These are phyloP conservation scores for Gymnarchus niloticus DNA, from an alignment of 2,113 vertebrate genomes.

Conservation along the genomic window DNA sequence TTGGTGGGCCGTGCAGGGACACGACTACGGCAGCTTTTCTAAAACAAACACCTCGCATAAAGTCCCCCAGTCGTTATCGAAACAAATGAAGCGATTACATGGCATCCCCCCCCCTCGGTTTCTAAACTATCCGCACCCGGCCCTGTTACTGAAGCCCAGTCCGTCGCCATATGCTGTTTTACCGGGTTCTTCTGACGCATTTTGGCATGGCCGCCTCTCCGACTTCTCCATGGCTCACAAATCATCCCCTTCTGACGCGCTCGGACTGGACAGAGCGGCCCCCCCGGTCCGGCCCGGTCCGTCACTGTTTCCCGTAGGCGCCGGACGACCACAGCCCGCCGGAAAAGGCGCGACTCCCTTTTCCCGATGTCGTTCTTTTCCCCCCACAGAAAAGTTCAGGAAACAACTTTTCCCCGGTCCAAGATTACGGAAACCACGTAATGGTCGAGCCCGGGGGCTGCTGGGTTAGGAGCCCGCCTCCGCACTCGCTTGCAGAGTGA, in stretches of 20 bases:
- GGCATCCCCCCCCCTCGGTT: background rate
- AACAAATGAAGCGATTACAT: background rate
- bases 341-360: background rate
- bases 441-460: slow-evolving; percentile 47
- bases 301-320: background rate
- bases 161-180: background rate
- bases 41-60: background rate
- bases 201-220: slow-evolving; percentile 40
- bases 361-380: background rate
- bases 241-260: background rate
- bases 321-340: background rate
- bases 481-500: background rate
- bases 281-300: background rate
- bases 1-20: background rate
- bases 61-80: background rate
- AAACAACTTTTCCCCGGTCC: slow-evolving; percentile 67
- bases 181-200: slow-evolving; percentile 40
- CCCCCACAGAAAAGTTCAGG: slow-evolving; percentile 56
- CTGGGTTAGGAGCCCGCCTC: background rate
- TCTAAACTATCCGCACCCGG: background rate
- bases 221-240: slow-evolving; percentile 37
- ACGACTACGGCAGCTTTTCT: background rate
- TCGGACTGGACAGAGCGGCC: background rate
- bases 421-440: slow-evolving; percentile 61
- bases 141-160: background rate